A percentile compares a stretch with the other conserved stretches of the same genome.
phyloP scores from a whole-genome alignment of 2,888 invertebrate genomes.

The Epinotia bilunana region DNA sequence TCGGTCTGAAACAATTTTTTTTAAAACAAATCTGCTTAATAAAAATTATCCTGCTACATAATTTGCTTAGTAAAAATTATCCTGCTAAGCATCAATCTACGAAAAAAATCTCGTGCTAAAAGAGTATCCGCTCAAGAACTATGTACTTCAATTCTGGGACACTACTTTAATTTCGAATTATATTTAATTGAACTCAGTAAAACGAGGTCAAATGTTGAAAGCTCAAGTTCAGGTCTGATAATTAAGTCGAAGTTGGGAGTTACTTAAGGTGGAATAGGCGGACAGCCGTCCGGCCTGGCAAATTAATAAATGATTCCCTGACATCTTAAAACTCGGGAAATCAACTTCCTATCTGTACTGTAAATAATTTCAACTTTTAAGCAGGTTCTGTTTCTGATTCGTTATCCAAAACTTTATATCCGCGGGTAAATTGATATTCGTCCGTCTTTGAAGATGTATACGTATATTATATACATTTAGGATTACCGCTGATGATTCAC shows the following conservation, averaged over 20 bases:
- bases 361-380: constrained; percentile 36
- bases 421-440: constrained; percentile 11
- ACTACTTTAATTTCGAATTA: not conserved
- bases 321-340: constrained; percentile 63
- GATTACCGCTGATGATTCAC: not conserved
- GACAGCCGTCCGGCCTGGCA: constrained; percentile 53
- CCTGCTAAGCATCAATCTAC: too few species aligned
- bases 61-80: too few species aligned
- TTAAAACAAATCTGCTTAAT: too few species aligned
- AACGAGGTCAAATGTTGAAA: constrained; percentile 30
- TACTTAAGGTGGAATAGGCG: constrained; percentile 53
- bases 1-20: too few species aligned
- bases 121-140: too few species aligned
- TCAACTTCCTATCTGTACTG: constrained; percentile 56
- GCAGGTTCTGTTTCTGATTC: constrained; percentile 16
- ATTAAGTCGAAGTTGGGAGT: constrained; percentile 55
- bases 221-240: constrained; percentile 48
- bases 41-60: too few species aligned
- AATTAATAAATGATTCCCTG: constrained; percentile 72
- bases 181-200: not conserved
- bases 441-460: not conserved
- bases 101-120: too few species aligned
- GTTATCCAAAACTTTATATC: constrained; percentile 20
- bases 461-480: not conserved
- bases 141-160: too few species aligned